Conservation (phyloP, 2,113 vertebrate genomes). For the Arenaria interpres region DNA sequence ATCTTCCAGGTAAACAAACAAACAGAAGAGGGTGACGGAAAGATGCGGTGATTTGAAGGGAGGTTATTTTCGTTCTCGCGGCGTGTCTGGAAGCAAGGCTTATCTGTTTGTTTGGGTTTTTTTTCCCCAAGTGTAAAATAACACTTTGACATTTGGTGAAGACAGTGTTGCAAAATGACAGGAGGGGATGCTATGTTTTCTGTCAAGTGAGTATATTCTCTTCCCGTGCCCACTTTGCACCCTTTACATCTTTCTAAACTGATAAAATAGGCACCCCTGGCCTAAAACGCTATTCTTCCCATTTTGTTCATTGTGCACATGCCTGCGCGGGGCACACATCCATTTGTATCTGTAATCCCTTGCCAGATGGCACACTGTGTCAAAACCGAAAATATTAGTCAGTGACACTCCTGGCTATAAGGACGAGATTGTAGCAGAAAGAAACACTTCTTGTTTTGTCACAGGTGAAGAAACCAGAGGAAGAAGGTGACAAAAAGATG, state of each 20-base stretch:
- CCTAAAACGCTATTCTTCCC: neutral
- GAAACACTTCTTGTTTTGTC: neutral
- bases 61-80: neutral
- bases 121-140: neutral
- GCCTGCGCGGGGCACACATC: neutral
- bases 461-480: neutral
- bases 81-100: neutral
- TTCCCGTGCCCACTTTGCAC: neutral
- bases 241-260: neutral
- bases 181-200: neutral
- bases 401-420: neutral
- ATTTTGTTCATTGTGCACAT: neutral
- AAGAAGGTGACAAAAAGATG: neutral
- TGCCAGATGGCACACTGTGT: neutral
- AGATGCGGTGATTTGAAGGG: neutral
- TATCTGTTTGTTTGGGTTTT: neutral
- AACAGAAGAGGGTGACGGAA: conserved; percentile 18
- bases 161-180: neutral
- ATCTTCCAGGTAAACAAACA: conserved; percentile 50
- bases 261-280: neutral
- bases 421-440: neutral
- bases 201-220: neutral
- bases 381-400: neutral
- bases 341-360: neutral
- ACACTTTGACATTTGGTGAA: neutral